Conservation (phyloP, 2,797 vertebrate genomes). For the Oryzias sinensis region DNA sequence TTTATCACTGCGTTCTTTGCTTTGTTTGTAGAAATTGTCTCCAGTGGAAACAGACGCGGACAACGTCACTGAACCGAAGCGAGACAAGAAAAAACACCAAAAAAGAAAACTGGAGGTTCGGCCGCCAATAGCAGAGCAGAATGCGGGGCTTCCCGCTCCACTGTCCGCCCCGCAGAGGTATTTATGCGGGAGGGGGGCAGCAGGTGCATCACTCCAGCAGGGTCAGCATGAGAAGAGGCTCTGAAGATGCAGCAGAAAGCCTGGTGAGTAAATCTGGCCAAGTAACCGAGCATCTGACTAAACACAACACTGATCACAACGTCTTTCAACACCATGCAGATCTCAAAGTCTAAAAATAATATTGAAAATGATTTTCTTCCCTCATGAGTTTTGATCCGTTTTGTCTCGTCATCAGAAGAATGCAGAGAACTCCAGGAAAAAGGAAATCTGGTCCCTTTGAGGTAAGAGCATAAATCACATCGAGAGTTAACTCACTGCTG, state of each 20-base stretch:
- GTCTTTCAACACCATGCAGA: neutral
- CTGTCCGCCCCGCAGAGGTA: conserved; percentile 71
- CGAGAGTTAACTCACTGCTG: too few species aligned
- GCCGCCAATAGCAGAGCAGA: conserved; percentile 64
- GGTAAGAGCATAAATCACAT: conserved; percentile 27
- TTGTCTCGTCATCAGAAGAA: conserved; percentile 28
- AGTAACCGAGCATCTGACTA: conserved; percentile 46
- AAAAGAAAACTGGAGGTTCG: neutral
- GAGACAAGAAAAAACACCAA: conserved; percentile 20
- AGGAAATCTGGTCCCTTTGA: conserved; percentile 35
- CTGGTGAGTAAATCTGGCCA: conserved; percentile 51
- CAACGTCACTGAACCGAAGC: conserved; percentile 14
- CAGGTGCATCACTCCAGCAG: conserved; percentile 37
- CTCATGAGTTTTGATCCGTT: neutral
- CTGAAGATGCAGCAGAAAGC: conserved; percentile 26
- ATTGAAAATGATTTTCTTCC: neutral
- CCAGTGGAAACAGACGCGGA: too few species aligned
- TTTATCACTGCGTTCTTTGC: too few species aligned
- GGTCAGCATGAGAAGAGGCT: conserved; percentile 1
- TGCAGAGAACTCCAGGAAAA: conserved; percentile 44
- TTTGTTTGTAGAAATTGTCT: too few species aligned
- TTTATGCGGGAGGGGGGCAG: conserved; percentile 63
- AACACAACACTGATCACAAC: conserved; percentile 27
- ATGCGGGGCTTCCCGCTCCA: conserved; percentile 78
- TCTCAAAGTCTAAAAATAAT: neutral